These are phyloP conservation scores for Poeciliopsis turrubarensis DNA, from an alignment of 2,113 vertebrate genomes.

Conservation along the genomic window DNA sequence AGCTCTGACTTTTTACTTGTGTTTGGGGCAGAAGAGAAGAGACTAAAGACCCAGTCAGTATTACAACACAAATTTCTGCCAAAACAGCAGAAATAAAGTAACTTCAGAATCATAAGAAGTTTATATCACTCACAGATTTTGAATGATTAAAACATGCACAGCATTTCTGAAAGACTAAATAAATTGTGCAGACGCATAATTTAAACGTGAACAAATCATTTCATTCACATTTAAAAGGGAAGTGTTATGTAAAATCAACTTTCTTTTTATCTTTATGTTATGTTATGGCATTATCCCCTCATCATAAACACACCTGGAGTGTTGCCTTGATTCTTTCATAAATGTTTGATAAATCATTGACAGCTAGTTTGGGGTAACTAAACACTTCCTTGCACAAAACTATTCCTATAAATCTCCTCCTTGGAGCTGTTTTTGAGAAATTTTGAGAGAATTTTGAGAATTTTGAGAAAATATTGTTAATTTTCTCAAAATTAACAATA, in stretches of 20 bases:
- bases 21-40: not conserved
- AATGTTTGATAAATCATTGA: too few species aligned
- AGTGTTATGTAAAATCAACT: not conserved
- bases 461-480: too few species aligned
- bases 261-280: too few species aligned
- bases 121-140: not conserved
- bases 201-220: not conserved
- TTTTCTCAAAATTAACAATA: not conserved
- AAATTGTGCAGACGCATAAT: not conserved
- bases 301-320: too few species aligned
- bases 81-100: not conserved
- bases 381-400: too few species aligned
- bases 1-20: not conserved
- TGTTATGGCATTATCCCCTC: too few species aligned
- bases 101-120: not conserved
- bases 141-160: not conserved
- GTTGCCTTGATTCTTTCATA: too few species aligned
- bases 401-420: too few species aligned
- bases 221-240: not conserved
- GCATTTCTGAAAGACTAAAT: not conserved
- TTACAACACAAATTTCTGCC: not conserved
- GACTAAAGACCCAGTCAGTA: not conserved
- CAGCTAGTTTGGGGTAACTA: too few species aligned
- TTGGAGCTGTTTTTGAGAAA: too few species aligned
- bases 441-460: too few species aligned